A percentile compares a stretch with the other conserved stretches of the same genome.
Evolutionary conservation across 2,888 invertebrate genomes (phyloP).

Genomic region (Peribatodes rhomboidaria): DNA sequence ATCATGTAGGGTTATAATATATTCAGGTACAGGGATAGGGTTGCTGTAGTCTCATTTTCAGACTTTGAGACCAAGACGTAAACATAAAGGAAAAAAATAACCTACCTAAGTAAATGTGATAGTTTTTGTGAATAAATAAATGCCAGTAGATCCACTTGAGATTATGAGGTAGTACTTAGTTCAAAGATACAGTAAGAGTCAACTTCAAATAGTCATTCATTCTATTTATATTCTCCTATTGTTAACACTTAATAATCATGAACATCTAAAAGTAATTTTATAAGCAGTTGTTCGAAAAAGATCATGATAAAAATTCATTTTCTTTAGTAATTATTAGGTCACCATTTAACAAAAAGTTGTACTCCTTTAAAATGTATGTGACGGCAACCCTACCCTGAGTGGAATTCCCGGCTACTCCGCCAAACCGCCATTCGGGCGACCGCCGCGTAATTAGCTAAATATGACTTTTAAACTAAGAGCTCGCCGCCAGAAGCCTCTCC

Average conservation of each 20-base stretch:
- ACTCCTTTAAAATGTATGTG: conserved; percentile 1
- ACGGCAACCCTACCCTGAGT: conserved; percentile 43
- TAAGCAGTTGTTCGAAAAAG: no score
- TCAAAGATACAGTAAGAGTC: no score
- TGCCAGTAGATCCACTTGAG: no score
- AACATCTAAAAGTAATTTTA: no score
- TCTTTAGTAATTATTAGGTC: background rate
- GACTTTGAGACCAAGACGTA: no score
- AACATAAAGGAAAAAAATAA: no score
- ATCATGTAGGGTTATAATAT: conserved; percentile 55
- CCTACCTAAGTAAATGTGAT: no score
- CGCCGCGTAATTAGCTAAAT: conserved; percentile 80
- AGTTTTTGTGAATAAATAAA: no score
- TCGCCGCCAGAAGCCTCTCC: conserved; percentile 64
- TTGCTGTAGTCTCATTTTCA: background rate
- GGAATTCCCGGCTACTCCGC: conserved; percentile 59
- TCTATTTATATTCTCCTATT: no score
- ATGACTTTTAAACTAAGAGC: conserved; percentile 80
- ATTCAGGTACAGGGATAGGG: conserved; percentile 62
- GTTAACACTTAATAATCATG: no score
- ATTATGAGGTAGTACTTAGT: no score
- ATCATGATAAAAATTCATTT: background rate
- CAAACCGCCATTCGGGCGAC: conserved; percentile 62
- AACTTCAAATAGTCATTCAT: no score
- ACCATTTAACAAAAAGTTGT: background rate